Conservation (phyloP, 2,888 invertebrate genomes). For the Neuroscelio doddi region DNA sequence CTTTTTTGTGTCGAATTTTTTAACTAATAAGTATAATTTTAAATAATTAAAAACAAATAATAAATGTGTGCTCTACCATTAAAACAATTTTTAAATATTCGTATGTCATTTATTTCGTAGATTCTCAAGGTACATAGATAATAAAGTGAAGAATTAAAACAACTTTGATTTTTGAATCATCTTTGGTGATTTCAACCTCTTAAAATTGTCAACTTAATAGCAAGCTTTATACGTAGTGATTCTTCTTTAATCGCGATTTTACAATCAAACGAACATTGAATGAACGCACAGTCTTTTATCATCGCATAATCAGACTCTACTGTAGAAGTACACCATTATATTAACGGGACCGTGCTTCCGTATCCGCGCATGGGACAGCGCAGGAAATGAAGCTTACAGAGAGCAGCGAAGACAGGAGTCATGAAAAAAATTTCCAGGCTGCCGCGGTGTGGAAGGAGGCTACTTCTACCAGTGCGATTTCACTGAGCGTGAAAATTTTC, state of each 20-base stretch:
- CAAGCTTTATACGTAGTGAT: slow-evolving; percentile 10
- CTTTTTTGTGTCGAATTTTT: too few species aligned
- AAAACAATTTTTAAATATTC: too few species aligned
- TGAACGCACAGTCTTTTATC: slow-evolving; percentile 33
- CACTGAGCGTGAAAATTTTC: slow-evolving; percentile 22
- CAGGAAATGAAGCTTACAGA: slow-evolving; percentile 13
- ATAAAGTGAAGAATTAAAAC: too few species aligned
- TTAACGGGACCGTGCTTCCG: slow-evolving; percentile 40
- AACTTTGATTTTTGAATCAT: too few species aligned
- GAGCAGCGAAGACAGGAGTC: slow-evolving; percentile 24
- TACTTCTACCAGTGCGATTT: slow-evolving; percentile 24
- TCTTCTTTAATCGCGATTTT: slow-evolving; percentile 19
- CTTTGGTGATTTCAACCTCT: too few species aligned
- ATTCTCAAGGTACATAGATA: too few species aligned
- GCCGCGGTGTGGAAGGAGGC: slow-evolving; percentile 31
- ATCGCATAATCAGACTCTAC: slow-evolving; percentile 31
- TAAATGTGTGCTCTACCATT: too few species aligned
- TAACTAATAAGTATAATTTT: too few species aligned
- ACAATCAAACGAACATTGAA: slow-evolving; percentile 29
- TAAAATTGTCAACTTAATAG: too few species aligned
- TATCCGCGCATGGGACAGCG: slow-evolving; percentile 31
- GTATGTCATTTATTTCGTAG: too few species aligned
- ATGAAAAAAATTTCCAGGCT: slow-evolving; percentile 31
- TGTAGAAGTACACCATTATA: slow-evolving; percentile 21
- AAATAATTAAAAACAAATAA: too few species aligned